These are phyloP conservation scores for Chirona hameri DNA, from an alignment of 2,888 invertebrate species.

Conservation along the genomic window DNA sequence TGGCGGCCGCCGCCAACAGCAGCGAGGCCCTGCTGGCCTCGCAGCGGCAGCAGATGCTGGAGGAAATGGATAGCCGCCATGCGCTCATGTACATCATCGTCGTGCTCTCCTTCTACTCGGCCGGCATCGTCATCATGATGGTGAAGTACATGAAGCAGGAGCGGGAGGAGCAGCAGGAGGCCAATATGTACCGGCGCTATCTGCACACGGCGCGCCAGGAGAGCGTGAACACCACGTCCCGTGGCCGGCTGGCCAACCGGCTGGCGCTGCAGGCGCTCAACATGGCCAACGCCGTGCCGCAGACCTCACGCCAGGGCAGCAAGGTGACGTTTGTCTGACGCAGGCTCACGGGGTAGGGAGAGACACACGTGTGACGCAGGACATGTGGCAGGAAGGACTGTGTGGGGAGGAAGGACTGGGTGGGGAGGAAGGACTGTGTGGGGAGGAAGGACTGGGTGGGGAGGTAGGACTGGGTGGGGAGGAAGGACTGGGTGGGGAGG, in stretches of 20 bases:
- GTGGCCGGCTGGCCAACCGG: constrained; percentile 41
- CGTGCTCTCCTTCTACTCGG: constrained; percentile 42
- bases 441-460: too few species aligned
- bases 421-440: too few species aligned
- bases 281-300: constrained; percentile 42
- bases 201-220: constrained; percentile 42
- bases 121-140: constrained; percentile 43
- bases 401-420: too few species aligned
- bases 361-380: background rate
- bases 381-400: too few species aligned
- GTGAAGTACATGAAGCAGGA: constrained; percentile 43
- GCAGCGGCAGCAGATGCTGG: background rate
- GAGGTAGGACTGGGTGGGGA: too few species aligned
- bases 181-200: constrained; percentile 45
- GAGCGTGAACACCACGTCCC: constrained; percentile 31
- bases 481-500: too few species aligned
- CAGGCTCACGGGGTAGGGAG: too few species aligned
- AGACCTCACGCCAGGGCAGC: constrained; percentile 35
- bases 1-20: background rate
- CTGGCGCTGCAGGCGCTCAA: constrained; percentile 43
- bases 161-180: constrained; percentile 45
- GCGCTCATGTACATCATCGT: constrained; percentile 45
- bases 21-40: background rate
- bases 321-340: constrained; percentile 38
- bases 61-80: constrained; percentile 35